Conservation (phyloP, 2,113 vertebrate genomes). For the Podarcis raffonei region DNA sequence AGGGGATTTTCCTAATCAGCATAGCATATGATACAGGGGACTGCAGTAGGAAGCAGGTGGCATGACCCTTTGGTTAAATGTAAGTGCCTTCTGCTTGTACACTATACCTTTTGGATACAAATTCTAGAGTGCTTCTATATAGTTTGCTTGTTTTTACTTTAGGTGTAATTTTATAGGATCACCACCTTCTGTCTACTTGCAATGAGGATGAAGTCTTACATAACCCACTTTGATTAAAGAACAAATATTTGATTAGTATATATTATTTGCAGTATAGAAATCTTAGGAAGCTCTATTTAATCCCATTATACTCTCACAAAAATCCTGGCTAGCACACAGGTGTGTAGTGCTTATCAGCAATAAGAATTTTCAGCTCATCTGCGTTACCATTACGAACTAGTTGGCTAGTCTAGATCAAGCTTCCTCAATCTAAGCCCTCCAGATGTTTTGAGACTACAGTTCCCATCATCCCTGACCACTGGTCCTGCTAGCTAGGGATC, state of each 20-base stretch:
- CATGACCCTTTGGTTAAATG: neutral
- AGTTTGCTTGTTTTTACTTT: neutral
- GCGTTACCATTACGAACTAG: neutral
- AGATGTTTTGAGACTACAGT: too few relatives aligned
- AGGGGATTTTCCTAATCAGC: neutral
- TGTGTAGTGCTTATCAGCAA: neutral
- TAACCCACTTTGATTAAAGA: neutral
- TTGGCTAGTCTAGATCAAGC: neutral
- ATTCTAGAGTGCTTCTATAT: neutral
- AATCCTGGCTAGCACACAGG: neutral
- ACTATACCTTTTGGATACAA: neutral
- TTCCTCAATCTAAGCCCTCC: too few relatives aligned
- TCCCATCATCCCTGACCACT: too few relatives aligned
- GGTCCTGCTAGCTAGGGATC: too few relatives aligned
- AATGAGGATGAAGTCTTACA: neutral
- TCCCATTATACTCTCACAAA: neutral
- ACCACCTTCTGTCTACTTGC: neutral
- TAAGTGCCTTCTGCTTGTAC: neutral
- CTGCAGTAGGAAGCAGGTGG: neutral
- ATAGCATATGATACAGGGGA: neutral
- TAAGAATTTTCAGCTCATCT: neutral
- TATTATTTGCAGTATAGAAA: neutral
- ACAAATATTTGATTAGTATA: neutral
- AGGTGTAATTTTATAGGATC: neutral
- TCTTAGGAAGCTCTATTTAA: neutral